Conservation (phyloP, 1,140 invertebrate species). For the Calliphora vicina region DNA sequence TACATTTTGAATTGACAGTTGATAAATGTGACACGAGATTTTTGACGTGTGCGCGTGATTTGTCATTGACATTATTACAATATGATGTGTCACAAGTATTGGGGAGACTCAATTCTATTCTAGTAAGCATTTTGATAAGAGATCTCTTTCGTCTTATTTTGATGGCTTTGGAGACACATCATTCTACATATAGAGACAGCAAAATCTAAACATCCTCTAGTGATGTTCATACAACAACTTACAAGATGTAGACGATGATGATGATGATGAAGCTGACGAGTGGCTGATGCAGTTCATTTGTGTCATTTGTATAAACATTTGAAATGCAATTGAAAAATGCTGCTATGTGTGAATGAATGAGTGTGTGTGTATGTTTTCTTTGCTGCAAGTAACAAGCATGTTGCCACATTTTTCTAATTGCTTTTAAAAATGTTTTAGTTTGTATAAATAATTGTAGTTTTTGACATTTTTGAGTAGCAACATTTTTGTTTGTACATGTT, state of each 20-base stretch:
- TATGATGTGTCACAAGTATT: constrained; percentile 33
- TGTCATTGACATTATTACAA: constrained; percentile 62
- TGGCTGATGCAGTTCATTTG: constrained; percentile 54
- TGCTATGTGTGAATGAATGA: not conserved
- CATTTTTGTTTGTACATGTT: not conserved
- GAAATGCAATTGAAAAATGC: constrained; percentile 43
- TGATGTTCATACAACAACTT: not conserved
- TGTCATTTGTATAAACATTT: constrained; percentile 58
- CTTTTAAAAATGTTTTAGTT: constrained; percentile 61
- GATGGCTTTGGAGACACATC: not conserved
- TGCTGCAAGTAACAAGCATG: constrained; percentile 20
- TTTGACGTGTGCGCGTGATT: constrained; percentile 62
- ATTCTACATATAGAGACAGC: not conserved
- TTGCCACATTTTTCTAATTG: constrained; percentile 62
- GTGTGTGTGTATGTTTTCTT: not conserved
- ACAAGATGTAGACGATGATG: constrained; percentile 3
- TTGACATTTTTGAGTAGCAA: constrained; percentile 49
- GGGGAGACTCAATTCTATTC: not conserved
- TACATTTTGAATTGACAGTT: constrained; percentile 48
- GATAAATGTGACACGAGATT: constrained; percentile 61
- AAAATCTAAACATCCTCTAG: not conserved
- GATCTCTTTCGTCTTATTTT: not conserved
- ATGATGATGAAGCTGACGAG: not conserved
- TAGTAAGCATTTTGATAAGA: not conserved
- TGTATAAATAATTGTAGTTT: constrained; percentile 62